Percentiles rank a stretch among this genome's conserved stretches.
These are phyloP conservation scores for Montipora capitata DNA, from an alignment of 92 coral and sea anemone genomes.

Conservation along the genomic window DNA sequence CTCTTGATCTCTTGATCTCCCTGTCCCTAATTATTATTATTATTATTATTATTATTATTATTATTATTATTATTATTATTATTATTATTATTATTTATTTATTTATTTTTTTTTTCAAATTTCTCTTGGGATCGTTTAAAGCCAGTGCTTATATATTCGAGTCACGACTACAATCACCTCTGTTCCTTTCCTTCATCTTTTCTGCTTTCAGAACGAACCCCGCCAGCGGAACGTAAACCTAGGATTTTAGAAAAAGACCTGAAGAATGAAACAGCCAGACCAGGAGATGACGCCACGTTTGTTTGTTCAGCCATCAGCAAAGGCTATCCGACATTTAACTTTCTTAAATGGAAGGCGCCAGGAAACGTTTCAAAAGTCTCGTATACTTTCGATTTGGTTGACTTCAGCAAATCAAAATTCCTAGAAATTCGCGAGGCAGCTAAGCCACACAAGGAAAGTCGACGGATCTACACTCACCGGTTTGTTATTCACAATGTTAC, in stretches of 20 bases:
- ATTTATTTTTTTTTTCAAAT: too few species aligned
- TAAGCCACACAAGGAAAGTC: conserved; percentile 22
- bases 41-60: too few species aligned
- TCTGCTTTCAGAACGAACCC: too few species aligned
- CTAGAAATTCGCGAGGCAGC: conserved; percentile 60
- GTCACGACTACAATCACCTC: too few species aligned
- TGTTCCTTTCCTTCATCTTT: too few species aligned
- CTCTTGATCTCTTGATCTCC: too few species aligned
- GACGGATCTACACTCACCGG: conserved; percentile 65
- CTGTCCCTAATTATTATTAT: too few species aligned
- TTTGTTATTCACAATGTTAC: conserved; percentile 80
- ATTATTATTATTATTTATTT: too few species aligned
- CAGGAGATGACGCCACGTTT: conserved; percentile 80
- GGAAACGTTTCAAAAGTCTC: conserved; percentile 35
- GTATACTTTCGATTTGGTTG: conserved; percentile 18
- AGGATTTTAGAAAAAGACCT: conserved; percentile 47
- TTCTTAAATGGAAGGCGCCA: conserved; percentile 69
- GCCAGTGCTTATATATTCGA: too few species aligned
- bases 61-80: too few species aligned
- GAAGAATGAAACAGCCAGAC: conserved; percentile 70
- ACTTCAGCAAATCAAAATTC: conserved; percentile 55
- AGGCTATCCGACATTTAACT: conserved; percentile 68
- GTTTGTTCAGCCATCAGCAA: conserved; percentile 77
- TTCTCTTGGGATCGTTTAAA: too few species aligned
- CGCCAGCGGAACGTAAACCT: conserved; percentile 38